Percentiles rank a stretch among this genome's conserved stretches.
Evolutionary conservation across 1,140 invertebrate species (phyloP).

Genomic region (Ridgeia piscesae): DNA sequence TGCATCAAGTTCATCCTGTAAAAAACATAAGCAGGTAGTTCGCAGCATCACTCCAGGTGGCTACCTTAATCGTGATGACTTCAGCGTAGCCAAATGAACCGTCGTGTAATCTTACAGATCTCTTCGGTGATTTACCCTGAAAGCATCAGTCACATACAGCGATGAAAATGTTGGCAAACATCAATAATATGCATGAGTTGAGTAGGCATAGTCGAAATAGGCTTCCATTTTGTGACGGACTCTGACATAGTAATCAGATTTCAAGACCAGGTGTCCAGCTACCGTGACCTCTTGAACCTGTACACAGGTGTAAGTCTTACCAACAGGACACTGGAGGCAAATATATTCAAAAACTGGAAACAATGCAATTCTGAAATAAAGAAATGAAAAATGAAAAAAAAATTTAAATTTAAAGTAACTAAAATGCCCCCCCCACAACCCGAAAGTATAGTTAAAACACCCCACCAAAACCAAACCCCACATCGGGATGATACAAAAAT

Average conservation of each 20-base stretch:
- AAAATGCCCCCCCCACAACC: no score
- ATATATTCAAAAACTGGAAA: background rate
- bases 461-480: no score
- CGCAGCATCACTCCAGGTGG: background rate
- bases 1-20: background rate
- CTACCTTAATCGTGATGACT: slow-evolving; percentile 29
- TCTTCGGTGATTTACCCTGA: slow-evolving; percentile 25
- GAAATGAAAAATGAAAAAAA: no score
- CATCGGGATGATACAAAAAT: no score
- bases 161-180: slow-evolving; percentile 6
- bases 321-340: background rate
- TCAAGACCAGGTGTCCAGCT: background rate
- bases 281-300: background rate
- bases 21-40: background rate
- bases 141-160: background rate
- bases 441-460: no score
- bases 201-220: no score
- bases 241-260: no score
- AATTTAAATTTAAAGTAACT: no score
- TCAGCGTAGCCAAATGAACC: slow-evolving; percentile 30
- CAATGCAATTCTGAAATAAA: background rate
- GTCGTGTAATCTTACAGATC: slow-evolving; percentile 27
- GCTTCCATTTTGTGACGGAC: no score
- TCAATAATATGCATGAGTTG: no score
- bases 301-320: background rate